These are phyloP conservation scores for Carlito syrichta DNA, from an alignment of 2,113 vertebrate species.

Conservation along the genomic window DNA sequence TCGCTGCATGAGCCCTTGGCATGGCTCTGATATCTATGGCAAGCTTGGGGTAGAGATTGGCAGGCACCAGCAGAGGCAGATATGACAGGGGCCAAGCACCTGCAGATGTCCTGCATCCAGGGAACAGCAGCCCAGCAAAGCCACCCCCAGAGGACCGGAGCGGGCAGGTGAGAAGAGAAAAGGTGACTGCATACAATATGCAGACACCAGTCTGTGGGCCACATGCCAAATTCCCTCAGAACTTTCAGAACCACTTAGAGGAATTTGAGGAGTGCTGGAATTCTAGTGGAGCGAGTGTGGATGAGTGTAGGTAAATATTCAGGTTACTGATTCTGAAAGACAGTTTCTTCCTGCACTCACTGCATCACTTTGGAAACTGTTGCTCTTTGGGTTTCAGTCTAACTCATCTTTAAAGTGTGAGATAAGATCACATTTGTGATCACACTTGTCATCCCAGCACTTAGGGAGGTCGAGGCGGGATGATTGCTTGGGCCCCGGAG, in stretches of 20 bases:
- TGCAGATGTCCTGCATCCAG: neutral
- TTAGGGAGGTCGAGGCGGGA: no score
- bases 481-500: no score
- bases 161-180: accelerated
- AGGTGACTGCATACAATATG: accelerated
- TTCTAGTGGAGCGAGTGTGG: neutral
- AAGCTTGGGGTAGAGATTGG: accelerated
- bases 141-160: neutral
- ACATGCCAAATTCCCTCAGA: neutral
- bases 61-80: no score
- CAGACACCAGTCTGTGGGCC: neutral
- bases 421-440: no score
- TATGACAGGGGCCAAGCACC: neutral
- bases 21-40: accelerated
- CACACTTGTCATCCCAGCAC: no score
- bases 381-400: neutral
- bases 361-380: neutral
- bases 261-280: neutral
- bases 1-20: neutral
- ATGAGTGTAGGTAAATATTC: neutral
- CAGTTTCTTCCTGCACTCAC: neutral
- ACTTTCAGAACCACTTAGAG: neutral
- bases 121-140: neutral
- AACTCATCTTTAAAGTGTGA: neutral
- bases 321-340: neutral